A percentile compares a stretch with the other conserved stretches of the same genome.
phyloP scores from a whole-genome alignment of 2,113 vertebrate genomes.

The Camelus dromedarius region DNA sequence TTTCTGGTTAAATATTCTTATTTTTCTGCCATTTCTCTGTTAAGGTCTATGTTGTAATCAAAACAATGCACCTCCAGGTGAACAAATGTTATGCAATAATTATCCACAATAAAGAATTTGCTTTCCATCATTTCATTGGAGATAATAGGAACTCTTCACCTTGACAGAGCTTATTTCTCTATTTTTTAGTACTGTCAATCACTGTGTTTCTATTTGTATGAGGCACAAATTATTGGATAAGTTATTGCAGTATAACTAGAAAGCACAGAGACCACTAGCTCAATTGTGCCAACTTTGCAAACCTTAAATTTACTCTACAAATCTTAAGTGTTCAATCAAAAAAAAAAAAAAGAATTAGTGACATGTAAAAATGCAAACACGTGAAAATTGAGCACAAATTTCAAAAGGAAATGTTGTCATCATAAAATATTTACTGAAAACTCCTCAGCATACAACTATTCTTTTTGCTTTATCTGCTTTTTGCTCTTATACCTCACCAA shows the following conservation, averaged over 20 bases:
- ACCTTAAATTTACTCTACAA: not conserved
- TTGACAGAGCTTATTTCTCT: not conserved
- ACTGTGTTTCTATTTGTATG: not conserved
- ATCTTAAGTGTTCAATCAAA: not conserved
- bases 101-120: conserved; percentile 5
- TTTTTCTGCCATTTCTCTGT: not conserved
- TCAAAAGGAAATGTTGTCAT: conserved; percentile 52
- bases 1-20: not conserved
- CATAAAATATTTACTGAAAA: conserved; percentile 71
- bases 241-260: not conserved
- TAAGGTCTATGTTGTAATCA: not conserved
- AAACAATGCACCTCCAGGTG: rapidly evolving
- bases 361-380: not conserved
- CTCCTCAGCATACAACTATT: conserved; percentile 66
- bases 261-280: not conserved
- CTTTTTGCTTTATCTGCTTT: conserved; percentile 38
- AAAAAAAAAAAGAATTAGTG: not conserved
- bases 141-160: not conserved
- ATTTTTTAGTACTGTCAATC: not conserved
- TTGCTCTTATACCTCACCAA: conserved; percentile 38
- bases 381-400: conserved; percentile 59
- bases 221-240: not conserved
- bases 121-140: not conserved
- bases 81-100: not conserved
- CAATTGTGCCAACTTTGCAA: not conserved